A percentile compares a stretch with the other conserved stretches of the same genome.
Conservation (phyloP, 30 jellyfish, hydroid and myxozoan genomes). For the Morbakka virulenta region DNA sequence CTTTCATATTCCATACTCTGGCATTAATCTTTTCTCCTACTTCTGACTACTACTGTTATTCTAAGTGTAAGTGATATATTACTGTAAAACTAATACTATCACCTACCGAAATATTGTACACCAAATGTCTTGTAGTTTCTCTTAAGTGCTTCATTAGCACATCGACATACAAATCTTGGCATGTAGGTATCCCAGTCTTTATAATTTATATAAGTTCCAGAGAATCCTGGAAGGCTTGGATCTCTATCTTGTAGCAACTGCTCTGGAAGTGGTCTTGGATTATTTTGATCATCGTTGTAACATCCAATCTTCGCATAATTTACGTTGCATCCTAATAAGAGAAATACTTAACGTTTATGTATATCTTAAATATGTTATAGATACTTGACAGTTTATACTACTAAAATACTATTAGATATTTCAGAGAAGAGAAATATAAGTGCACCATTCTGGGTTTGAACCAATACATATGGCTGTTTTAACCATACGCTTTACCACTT, state of each 20-base stretch:
- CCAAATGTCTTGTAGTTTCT: slow-evolving; percentile 73
- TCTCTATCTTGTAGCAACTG: slow-evolving; percentile 66
- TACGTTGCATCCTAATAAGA: slow-evolving; percentile 65
- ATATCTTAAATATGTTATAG: too few relatives aligned
- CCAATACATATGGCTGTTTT: too few relatives aligned
- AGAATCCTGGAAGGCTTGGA: slow-evolving; percentile 41
- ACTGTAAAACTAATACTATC: neutral
- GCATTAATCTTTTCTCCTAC: too few relatives aligned
- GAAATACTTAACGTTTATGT: neutral
- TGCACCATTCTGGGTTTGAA: too few relatives aligned
- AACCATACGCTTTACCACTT: too few relatives aligned
- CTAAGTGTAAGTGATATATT: too few relatives aligned
- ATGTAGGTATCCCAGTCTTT: slow-evolving; percentile 75
- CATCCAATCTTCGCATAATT: slow-evolving; percentile 87
- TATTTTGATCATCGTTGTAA: slow-evolving; percentile 86
- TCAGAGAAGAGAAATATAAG: too few relatives aligned
- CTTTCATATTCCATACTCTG: too few relatives aligned
- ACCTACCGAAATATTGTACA: slow-evolving; percentile 79
- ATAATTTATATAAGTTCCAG: slow-evolving; percentile 65
- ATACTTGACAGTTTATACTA: neutral
- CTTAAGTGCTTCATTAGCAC: slow-evolving; percentile 70
- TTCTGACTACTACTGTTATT: too few relatives aligned
- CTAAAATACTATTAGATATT: too few relatives aligned
- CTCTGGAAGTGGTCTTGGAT: slow-evolving; percentile 88
- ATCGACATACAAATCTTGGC: slow-evolving; percentile 81